A percentile compares a stretch with the other conserved stretches of the same genome.
These are phyloP conservation scores for Matsumyia berberina DNA, from an alignment of 2,888 invertebrate genomes.

Conservation along the genomic window DNA sequence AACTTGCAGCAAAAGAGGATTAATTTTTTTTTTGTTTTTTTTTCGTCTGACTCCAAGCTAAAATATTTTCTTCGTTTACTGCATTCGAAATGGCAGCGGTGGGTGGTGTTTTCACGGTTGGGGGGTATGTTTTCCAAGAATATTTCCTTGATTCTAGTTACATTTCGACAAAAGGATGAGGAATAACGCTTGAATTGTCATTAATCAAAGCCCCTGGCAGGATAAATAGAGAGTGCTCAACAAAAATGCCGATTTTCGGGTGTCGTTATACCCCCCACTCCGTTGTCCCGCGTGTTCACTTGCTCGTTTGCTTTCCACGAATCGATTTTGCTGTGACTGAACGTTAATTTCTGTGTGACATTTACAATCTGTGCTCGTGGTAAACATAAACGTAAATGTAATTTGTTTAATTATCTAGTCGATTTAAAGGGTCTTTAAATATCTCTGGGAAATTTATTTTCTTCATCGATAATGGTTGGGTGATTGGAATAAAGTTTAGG, in stretches of 20 bases:
- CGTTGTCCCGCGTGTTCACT: slow-evolving; percentile 8
- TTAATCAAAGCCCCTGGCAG: slow-evolving; percentile 68
- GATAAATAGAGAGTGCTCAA: slow-evolving; percentile 68
- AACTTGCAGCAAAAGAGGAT: slow-evolving; percentile 71
- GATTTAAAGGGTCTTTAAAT: slow-evolving; percentile 42
- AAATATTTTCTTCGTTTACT: slow-evolving; percentile 54
- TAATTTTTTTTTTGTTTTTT: slow-evolving; percentile 54
- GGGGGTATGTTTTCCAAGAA: slow-evolving; percentile 26
- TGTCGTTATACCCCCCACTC: slow-evolving; percentile 12
- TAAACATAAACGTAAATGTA: slow-evolving; percentile 52
- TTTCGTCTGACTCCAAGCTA: slow-evolving; percentile 19
- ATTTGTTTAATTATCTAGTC: slow-evolving; percentile 70
- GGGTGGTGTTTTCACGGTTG: background rate
- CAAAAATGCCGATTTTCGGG: slow-evolving; percentile 42
- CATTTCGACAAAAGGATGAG: slow-evolving; percentile 50
- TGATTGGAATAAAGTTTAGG: background rate
- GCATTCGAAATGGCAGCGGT: slow-evolving; percentile 29
- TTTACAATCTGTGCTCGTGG: slow-evolving; percentile 67
- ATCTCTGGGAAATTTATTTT: slow-evolving; percentile 23
- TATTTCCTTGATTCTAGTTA: slow-evolving; percentile 44
- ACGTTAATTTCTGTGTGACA: slow-evolving; percentile 68
- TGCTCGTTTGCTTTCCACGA: slow-evolving; percentile 31
- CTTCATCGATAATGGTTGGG: slow-evolving; percentile 21
- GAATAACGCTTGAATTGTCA: slow-evolving; percentile 72
- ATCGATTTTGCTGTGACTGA: slow-evolving; percentile 65